Percentiles rank a stretch among this genome's conserved stretches.
Evolutionary conservation across 1,140 invertebrate genomes (phyloP).

Genomic region (Nymphalis io): DNA sequence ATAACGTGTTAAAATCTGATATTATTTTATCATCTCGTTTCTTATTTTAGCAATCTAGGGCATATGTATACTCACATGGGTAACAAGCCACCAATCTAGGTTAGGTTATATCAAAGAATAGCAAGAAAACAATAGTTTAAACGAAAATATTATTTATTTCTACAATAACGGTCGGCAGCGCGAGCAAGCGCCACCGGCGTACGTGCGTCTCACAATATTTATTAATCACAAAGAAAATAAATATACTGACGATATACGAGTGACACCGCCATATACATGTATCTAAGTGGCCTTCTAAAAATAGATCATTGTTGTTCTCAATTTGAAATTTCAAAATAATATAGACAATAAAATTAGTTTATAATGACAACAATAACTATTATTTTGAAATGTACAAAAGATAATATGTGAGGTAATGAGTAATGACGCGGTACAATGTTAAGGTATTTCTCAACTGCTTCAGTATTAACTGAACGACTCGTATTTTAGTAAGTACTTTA

Average conservation of each 20-base stretch:
- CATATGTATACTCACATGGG: too few relatives aligned
- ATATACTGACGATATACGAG: conserved; percentile 64
- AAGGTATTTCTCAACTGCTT: conserved; percentile 50
- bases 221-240: conserved; percentile 73
- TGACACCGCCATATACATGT: conserved; percentile 59
- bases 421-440: conserved; percentile 70
- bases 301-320: conserved; percentile 48
- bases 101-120: too few relatives aligned
- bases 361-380: conserved; percentile 72
- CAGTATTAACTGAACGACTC: conserved; percentile 51
- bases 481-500: conserved; percentile 20
- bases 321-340: conserved; percentile 18
- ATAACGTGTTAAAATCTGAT: too few relatives aligned
- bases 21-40: too few relatives aligned
- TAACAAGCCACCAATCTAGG: too few relatives aligned
- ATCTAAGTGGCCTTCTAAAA: conserved; percentile 66
- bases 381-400: conserved; percentile 67
- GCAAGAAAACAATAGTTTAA: conserved; percentile 68
- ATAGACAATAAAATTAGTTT: conserved; percentile 53
- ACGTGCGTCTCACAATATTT: conserved; percentile 77
- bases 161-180: conserved; percentile 71
- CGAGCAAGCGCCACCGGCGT: conserved; percentile 53
- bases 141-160: conserved; percentile 81
- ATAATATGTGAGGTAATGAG: conserved; percentile 75
- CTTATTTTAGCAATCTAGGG: too few relatives aligned